Evolutionary conservation across 2,113 vertebrate species (phyloP).

Genomic region (Callionymus lyra): DNA sequence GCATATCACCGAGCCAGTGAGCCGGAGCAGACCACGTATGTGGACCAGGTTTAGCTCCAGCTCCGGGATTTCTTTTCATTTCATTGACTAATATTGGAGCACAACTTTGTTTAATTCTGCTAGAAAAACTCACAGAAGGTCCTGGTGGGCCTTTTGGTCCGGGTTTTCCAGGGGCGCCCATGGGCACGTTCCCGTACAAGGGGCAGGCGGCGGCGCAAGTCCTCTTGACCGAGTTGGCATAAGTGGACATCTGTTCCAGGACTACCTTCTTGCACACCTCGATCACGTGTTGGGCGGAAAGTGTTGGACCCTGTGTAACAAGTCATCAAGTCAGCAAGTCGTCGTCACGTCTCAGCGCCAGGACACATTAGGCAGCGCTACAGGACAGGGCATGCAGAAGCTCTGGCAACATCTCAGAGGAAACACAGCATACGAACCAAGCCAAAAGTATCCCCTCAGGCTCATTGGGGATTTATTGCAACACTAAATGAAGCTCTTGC

Average conservation of each 20-base stretch:
- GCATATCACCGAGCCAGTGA: constrained; percentile 37
- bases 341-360: constrained; percentile 22
- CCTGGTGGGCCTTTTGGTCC: constrained; percentile 61
- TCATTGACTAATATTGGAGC: constrained; percentile 1
- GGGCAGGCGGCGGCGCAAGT: constrained; percentile 66
- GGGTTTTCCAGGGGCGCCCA: constrained; percentile 54
- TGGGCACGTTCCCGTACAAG: constrained; percentile 63
- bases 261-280: constrained; percentile 67
- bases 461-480: constrained; percentile 53
- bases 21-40: constrained; percentile 39
- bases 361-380: constrained; percentile 29
- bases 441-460: constrained; percentile 44
- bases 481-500: constrained; percentile 42
- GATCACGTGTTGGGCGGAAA: constrained; percentile 62
- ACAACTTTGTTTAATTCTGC: too few species aligned
- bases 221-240: constrained; percentile 65
- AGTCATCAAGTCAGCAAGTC: constrained; percentile 43
- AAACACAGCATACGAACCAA: constrained; percentile 35
- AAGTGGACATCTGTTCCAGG: constrained; percentile 70
- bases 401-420: constrained; percentile 27
- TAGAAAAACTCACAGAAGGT: constrained; percentile 50
- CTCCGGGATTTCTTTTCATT: constrained; percentile 4
- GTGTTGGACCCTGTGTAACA: constrained; percentile 52
- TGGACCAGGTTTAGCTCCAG: constrained; percentile 5
- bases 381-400: constrained; percentile 22